phyloP scores from a whole-genome alignment of 2,113 vertebrate genomes.

The Antechinus flavipes region DNA sequence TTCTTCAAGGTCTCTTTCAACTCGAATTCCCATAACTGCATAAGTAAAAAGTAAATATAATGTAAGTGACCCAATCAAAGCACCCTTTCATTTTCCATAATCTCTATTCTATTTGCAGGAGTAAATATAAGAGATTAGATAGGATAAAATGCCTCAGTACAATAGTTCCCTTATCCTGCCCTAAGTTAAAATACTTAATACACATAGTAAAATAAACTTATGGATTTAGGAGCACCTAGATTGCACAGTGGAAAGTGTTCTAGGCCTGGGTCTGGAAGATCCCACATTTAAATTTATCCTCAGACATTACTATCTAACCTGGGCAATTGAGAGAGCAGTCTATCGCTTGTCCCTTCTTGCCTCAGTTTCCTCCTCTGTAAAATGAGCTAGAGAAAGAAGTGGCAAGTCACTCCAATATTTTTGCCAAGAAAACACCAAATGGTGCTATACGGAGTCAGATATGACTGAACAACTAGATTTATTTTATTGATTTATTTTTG shows the following conservation, averaged over 20 bases:
- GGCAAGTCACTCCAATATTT: background rate
- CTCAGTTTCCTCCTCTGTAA: background rate
- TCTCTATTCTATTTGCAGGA: slow-evolving; percentile 16
- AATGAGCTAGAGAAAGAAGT: background rate
- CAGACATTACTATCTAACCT: background rate
- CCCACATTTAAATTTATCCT: background rate
- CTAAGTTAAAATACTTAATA: background rate
- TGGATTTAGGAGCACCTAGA: background rate
- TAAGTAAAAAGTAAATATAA: background rate
- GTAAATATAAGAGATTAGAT: slow-evolving; percentile 23
- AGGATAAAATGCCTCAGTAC: slow-evolving; percentile 25
- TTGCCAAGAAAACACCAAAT: background rate
- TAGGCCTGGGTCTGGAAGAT: background rate
- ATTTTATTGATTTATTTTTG: background rate
- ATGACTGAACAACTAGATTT: background rate
- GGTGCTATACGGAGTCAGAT: background rate
- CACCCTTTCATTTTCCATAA: slow-evolving; percentile 9
- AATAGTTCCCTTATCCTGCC: background rate
- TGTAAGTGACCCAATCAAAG: background rate
- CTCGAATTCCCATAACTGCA: background rate
- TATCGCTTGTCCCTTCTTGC: background rate
- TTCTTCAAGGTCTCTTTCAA: background rate
- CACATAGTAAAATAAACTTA: background rate
- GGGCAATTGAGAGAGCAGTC: background rate
- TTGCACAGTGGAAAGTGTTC: background rate